phyloP scores from a whole-genome alignment of 64 coral and sea anemone genomes.

The Astreopora myriophthalma region DNA sequence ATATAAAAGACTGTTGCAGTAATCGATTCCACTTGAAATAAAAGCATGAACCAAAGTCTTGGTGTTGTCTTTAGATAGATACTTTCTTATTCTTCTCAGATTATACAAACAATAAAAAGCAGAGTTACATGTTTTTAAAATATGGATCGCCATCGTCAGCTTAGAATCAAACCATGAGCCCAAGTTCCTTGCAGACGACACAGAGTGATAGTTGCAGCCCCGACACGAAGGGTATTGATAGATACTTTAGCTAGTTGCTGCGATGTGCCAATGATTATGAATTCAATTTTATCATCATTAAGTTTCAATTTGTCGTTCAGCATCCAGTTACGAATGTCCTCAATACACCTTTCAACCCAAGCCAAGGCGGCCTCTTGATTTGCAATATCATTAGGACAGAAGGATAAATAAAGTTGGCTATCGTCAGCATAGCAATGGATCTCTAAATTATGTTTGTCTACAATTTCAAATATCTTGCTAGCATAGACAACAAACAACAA shows the following conservation, averaged over 20 bases:
- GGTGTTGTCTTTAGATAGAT: neutral
- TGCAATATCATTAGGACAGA: neutral
- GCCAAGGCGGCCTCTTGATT: neutral
- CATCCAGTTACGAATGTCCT: neutral
- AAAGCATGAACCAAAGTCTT: slow-evolving; percentile 3
- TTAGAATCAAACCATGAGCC: neutral
- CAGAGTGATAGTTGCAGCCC: neutral
- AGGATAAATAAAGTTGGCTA: neutral
- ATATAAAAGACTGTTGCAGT: slow-evolving; percentile 8
- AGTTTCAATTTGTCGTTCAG: neutral
- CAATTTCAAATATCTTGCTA: neutral
- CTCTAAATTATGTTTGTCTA: neutral
- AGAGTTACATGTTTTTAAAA: neutral
- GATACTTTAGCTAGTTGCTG: neutral
- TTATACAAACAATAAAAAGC: neutral
- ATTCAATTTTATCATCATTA: neutral
- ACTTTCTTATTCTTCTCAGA: neutral
- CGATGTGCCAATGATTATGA: neutral
- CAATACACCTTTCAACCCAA: neutral
- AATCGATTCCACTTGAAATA: neutral
- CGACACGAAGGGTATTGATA: neutral
- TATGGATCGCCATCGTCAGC: neutral
- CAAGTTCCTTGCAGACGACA: neutral
- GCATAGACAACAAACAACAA: neutral
- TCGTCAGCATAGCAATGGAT: neutral